Conservation (phyloP, 2,113 vertebrate species). For the Centropus unirufus region DNA sequence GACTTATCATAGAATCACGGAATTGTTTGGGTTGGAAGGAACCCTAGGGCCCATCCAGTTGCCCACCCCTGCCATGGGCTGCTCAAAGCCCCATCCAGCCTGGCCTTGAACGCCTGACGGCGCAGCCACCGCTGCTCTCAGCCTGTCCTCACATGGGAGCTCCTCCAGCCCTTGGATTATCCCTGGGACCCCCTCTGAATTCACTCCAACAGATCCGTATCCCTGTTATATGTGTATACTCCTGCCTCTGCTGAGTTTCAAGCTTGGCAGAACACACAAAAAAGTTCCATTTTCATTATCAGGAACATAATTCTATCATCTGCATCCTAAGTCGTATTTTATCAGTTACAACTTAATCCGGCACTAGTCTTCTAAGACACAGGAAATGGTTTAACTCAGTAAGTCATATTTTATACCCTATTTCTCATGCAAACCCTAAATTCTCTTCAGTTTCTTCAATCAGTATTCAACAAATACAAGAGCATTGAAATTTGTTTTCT, state of each 20-base stretch:
- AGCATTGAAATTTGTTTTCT: constrained; percentile 45
- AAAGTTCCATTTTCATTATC: background rate
- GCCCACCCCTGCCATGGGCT: too few relatives aligned
- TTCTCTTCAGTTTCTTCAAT: constrained; percentile 36
- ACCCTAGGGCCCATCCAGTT: too few relatives aligned
- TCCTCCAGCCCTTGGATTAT: too few relatives aligned
- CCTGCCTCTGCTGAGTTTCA: background rate
- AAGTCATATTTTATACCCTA: background rate
- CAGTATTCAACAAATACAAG: constrained; percentile 44
- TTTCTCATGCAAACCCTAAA: constrained; percentile 7
- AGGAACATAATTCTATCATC: background rate
- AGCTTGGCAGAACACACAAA: background rate
- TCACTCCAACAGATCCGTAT: too few relatives aligned
- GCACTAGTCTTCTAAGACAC: background rate
- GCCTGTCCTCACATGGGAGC: too few relatives aligned
- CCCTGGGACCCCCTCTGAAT: too few relatives aligned
- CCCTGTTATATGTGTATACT: background rate
- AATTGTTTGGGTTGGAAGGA: too few relatives aligned
- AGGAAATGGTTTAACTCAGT: background rate
- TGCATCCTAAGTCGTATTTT: background rate
- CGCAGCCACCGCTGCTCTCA: too few relatives aligned
- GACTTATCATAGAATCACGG: background rate
- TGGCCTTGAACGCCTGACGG: too few relatives aligned
- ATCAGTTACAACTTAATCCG: background rate
- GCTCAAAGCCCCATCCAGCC: too few relatives aligned